Evolutionary conservation across 2,888 invertebrate genomes (phyloP), one percentile per base, ranked within the genome.

Genomic region (Seira musarum): DNA sequence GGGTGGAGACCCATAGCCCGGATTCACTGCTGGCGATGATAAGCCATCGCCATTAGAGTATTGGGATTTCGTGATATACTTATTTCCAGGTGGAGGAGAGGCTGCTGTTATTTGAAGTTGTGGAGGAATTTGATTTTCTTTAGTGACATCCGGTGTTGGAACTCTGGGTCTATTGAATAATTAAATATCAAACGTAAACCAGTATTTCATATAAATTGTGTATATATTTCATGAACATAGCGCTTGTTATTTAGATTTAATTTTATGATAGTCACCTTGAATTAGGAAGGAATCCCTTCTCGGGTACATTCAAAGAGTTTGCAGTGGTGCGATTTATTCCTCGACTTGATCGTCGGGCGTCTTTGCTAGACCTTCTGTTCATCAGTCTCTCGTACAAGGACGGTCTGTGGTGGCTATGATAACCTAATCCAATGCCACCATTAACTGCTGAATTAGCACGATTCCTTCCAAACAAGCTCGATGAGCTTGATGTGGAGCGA

Each of bases 111-210:
- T 72, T 0, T 74, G 68, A 5, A 77, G 19, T 0, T 73, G 63
- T 15, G 72, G 78, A 19, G 49, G 61, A 0, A 82, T 25, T 60
- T 82, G 82, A 21, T 75, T 92, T 88, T 95, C 95, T 89, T 95
- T 95, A 40, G 94, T 93, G 6, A 95, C 95, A 88, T 96, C 96
- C 0, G 96, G 96, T 6, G 96, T 96, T 53, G 96, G 96, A 86
- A 96, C 95, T 71, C 96, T 91, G n/a, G 96, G 96, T 74, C 96
- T 83, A 15, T 30, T 5, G 30, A 30, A 30, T 5, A 30, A 30
- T 30, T 30, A 30, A 30, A n/a, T n/a, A n/a, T n/a, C n/a, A n/a
- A n/a, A n/a, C n/a, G n/a, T n/a, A n/a, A n/a, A n/a, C n/a, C n/a
- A n/a, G n/a, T n/a, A n/a, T n/a, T n/a, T n/a, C n/a, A n/a, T n/a